Conservation (phyloP, 2,113 vertebrate genomes). For the Mustela nigripes region DNA sequence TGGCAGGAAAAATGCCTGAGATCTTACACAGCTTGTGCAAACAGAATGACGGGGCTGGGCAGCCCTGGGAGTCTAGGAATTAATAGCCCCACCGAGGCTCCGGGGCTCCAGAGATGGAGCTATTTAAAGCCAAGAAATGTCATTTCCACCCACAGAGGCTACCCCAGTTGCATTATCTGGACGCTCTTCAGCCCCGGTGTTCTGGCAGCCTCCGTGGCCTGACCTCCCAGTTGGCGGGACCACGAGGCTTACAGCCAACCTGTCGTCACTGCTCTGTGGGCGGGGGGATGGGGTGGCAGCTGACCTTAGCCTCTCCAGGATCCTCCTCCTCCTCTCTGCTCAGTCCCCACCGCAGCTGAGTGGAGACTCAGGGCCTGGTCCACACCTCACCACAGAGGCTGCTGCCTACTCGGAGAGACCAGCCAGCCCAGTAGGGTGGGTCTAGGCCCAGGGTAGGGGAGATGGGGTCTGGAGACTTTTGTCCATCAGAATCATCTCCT, state of each 20-base stretch:
- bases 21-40: constrained; percentile 85
- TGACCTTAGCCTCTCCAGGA: background rate
- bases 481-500: background rate
- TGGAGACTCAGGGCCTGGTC: background rate
- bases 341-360: background rate
- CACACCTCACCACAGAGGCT: background rate
- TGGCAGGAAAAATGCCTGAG: constrained; percentile 85
- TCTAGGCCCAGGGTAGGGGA: background rate
- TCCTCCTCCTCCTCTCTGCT: constrained; percentile 6
- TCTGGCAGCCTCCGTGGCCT: background rate
- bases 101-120: constrained; percentile 81
- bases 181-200: constrained; percentile 75
- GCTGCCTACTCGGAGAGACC: too few relatives aligned
- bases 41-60: constrained; percentile 83
- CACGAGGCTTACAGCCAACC: background rate
- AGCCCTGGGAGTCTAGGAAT: constrained; percentile 82
- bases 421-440: background rate
- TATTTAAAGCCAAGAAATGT: constrained; percentile 89
- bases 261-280: constrained; percentile 51
- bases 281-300: background rate
- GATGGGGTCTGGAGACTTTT: background rate
- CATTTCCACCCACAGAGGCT: constrained; percentile 85
- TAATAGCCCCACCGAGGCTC: constrained; percentile 85
- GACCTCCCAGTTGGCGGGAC: constrained; percentile 35
- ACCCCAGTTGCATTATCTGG: constrained; percentile 81